Evolutionary conservation across 2,113 vertebrate genomes (phyloP).

Genomic region (Chloropsis cyanopogon): DNA sequence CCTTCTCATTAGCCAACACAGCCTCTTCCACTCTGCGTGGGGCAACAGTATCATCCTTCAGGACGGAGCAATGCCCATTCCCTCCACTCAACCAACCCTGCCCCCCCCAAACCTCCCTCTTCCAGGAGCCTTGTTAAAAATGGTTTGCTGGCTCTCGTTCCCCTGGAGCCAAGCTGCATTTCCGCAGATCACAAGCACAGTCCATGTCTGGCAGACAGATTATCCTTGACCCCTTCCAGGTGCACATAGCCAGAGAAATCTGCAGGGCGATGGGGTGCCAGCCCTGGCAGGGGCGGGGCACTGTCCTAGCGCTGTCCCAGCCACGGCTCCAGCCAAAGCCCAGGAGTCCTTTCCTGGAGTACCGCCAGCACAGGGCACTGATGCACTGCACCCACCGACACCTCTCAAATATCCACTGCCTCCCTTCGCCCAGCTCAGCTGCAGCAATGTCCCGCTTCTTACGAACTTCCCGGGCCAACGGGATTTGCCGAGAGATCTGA

Average conservation of each 20-base stretch:
- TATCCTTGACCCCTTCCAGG: neutral
- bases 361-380: neutral
- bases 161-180: neutral
- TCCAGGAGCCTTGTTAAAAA: slow-evolving; percentile 24
- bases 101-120: neutral
- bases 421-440: neutral
- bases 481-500: neutral
- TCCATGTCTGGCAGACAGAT: neutral
- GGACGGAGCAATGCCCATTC: neutral
- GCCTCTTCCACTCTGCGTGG: neutral
- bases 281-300: neutral
- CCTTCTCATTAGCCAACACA: neutral
- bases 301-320: neutral
- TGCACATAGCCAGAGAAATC: neutral
- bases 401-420: neutral
- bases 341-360: neutral
- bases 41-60: neutral
- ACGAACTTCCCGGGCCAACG: rapidly evolving
- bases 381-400: rapidly evolving
- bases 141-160: neutral
- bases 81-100: neutral
- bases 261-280: neutral
- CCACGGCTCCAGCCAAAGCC: neutral
- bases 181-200: neutral
- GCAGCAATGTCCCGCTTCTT: rapidly evolving